phyloP scores from a whole-genome alignment of 92 coral and sea anemone species.

The Epizoanthus rinbou region DNA sequence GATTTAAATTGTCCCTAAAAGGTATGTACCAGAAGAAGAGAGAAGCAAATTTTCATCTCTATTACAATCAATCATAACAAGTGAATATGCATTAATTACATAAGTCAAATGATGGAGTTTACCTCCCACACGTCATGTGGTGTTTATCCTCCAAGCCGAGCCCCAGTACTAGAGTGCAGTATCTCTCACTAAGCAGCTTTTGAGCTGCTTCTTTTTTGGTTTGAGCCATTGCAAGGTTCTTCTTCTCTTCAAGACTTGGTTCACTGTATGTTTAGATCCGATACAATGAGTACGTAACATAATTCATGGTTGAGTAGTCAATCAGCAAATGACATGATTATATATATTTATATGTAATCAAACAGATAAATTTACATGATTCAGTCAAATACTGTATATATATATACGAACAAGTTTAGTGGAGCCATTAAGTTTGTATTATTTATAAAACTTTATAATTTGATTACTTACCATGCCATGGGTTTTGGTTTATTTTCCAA shows the following conservation, averaged over 20 bases:
- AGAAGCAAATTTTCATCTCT: too few relatives aligned
- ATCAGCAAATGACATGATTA: too few relatives aligned
- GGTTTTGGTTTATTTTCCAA: slow-evolving; percentile 99
- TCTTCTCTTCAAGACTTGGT: slow-evolving; percentile 91
- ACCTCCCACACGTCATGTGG: slow-evolving; percentile 94
- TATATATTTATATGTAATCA: too few relatives aligned
- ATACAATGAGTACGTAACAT: background rate
- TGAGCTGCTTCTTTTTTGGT: slow-evolving; percentile 93
- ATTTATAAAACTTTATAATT: background rate
- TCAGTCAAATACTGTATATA: too few relatives aligned
- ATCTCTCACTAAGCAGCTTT: slow-evolving; percentile 84
- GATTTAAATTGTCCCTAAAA: too few relatives aligned
- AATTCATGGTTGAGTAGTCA: too few relatives aligned
- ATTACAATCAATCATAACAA: too few relatives aligned
- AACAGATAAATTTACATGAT: too few relatives aligned
- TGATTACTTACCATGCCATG: slow-evolving; percentile 91
- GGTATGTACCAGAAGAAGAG: too few relatives aligned
- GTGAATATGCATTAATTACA: too few relatives aligned
- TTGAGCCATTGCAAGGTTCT: slow-evolving; percentile 89
- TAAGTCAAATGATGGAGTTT: background rate
- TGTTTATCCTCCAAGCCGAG: slow-evolving; percentile 92
- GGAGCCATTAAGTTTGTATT: too few relatives aligned
- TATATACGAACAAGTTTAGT: too few relatives aligned
- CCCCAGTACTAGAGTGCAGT: slow-evolving; percentile 87
- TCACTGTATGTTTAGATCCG: slow-evolving; percentile 50